Base-by-base conservation (phyloP, 2,888 invertebrate species). In the Chirona hameri region DNA sequence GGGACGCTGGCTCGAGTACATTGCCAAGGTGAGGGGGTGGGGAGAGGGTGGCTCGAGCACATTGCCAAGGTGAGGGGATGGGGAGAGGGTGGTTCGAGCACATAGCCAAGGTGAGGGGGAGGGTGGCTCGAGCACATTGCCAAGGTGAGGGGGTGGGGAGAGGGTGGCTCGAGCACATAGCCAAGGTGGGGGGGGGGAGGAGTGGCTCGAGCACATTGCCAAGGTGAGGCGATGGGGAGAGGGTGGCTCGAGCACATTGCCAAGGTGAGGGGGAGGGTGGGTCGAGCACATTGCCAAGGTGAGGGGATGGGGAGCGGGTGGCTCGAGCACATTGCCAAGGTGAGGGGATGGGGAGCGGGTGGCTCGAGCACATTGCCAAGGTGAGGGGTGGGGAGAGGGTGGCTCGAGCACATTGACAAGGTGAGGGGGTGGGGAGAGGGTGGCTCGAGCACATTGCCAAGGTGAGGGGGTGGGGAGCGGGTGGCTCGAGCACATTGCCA, bases 391-490 rank as follows among this genome's bases (percentile, higher is more conserved):
- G n/a, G 60, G 24, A 24, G 7, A n/a, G n/a, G n/a, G 55, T 99
- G 99, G 99, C 89, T 99, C 85, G 99, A 99, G 88, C 97, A 98
- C 86, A 94, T 99, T 82, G 99, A 99, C 0, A 99, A 99, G 91
- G 95, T 94, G 87, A 82, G 84, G 3, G 27, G 1, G 60, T n/a
- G n/a, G n/a, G n/a, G 24, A 24, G 7, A n/a, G n/a, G n/a, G 55
- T 99, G 99, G 99, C 89, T 99, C 85, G 99, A 99, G 88, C 97
- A 98, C 86, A 94, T 99, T 82, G 99, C 99, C 0, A 99, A 99
- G 91, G 95, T 94, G 87, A 82, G 84, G 3, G 27, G 1, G 60
- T n/a, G n/a, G n/a, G n/a, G 24, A 24, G 7, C n/a, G n/a, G n/a
- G 55, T 99, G 99, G 99, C 89, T 99, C 85, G 99, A 99, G 88